Evolutionary conservation across 1,140 invertebrate genomes (phyloP).

Genomic region (Drosophila insularis): DNA sequence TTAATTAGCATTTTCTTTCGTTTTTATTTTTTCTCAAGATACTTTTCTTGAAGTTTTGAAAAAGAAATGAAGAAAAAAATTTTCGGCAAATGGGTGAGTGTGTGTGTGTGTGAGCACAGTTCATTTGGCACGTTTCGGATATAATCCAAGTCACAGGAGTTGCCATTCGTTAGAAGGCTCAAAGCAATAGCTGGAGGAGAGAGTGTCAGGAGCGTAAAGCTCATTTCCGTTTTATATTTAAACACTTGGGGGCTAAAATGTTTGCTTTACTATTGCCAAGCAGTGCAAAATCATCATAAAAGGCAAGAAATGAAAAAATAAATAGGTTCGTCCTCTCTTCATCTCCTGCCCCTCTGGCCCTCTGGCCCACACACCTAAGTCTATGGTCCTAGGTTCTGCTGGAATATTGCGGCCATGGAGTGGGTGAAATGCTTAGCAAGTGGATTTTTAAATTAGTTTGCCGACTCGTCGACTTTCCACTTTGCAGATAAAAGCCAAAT

Average conservation of each 20-base stretch:
- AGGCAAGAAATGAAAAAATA: constrained; percentile 76
- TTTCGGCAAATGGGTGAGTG: not conserved
- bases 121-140: constrained; percentile 68
- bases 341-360: no score
- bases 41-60: not conserved
- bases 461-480: constrained; percentile 44
- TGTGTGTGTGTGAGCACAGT: constrained; percentile 38
- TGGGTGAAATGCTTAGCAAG: constrained; percentile 70
- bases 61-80: not conserved
- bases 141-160: constrained; percentile 31
- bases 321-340: constrained; percentile 44
- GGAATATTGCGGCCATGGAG: not conserved
- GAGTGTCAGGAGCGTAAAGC: constrained; percentile 54
- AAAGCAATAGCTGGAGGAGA: constrained; percentile 28
- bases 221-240: constrained; percentile 81
- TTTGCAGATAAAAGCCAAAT: constrained; percentile 37
- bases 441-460: constrained; percentile 80
- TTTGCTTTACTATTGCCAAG: constrained; percentile 69
- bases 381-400: not conserved
- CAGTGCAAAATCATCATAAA: constrained; percentile 78
- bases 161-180: constrained; percentile 34
- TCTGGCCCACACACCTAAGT: constrained; percentile 5
- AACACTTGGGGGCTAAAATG: constrained; percentile 80
- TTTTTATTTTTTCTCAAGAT: not conserved
- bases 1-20: constrained; percentile 64